Evolutionary conservation across 2,888 invertebrate genomes (phyloP).

Genomic region (Ernsta delagoae): DNA sequence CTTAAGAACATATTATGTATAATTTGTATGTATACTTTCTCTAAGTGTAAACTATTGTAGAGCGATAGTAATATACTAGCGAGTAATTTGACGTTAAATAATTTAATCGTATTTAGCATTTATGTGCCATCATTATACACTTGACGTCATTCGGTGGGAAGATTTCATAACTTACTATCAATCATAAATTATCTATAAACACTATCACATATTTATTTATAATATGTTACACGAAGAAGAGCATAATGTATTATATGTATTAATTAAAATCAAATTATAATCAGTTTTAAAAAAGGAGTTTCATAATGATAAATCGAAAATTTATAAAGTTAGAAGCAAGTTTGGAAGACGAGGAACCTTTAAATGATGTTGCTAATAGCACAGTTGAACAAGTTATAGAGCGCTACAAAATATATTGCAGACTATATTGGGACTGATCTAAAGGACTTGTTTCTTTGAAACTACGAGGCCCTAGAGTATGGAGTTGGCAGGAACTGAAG

Average conservation of each 20-base stretch:
- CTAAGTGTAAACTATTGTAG: slow-evolving; percentile 60
- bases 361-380: neutral
- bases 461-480: slow-evolving; percentile 5
- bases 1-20: slow-evolving; percentile 50
- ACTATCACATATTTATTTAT: no score
- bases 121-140: slow-evolving; percentile 45
- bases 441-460: slow-evolving; percentile 14
- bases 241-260: no score
- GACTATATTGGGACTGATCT: neutral
- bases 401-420: slow-evolving; percentile 4
- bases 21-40: slow-evolving; percentile 49
- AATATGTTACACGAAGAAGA: no score
- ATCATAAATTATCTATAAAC: no score
- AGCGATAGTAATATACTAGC: slow-evolving; percentile 1
- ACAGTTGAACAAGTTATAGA: neutral
- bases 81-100: slow-evolving; percentile 41
- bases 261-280: no score
- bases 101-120: slow-evolving; percentile 40
- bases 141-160: slow-evolving; percentile 49
- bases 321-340: no score
- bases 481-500: slow-evolving; percentile 11
- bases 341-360: no score
- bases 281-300: no score
- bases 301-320: no score
- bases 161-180: neutral